A percentile compares a stretch with the other conserved stretches of the same genome.
phyloP scores from a whole-genome alignment of 2,797 vertebrate species.

The Sciaenops ocellatus region DNA sequence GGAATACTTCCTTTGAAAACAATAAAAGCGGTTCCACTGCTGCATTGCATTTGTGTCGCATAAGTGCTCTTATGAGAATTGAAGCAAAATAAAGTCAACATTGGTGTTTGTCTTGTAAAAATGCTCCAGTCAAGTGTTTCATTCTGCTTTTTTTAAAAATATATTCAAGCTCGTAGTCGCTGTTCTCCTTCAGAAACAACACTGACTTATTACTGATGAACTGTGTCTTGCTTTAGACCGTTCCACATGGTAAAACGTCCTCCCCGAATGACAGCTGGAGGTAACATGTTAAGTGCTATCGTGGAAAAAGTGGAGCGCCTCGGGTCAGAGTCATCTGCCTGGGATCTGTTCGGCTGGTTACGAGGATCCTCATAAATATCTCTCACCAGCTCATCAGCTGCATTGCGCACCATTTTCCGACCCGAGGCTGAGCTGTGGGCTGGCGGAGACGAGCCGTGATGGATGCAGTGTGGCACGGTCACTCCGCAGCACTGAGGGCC shows the following conservation, averaged over 20 bases:
- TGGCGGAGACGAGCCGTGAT: constrained; percentile 81
- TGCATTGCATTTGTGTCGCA: constrained; percentile 23
- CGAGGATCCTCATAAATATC: constrained; percentile 87
- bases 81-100: not conserved
- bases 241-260: constrained; percentile 41
- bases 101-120: constrained; percentile 3
- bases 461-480: constrained; percentile 79
- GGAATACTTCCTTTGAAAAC: constrained; percentile 25
- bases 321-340: constrained; percentile 77
- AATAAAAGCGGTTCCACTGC: constrained; percentile 15
- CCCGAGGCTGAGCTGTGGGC: constrained; percentile 55
- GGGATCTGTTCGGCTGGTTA: constrained; percentile 78
- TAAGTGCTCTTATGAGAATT: not conserved
- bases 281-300: constrained; percentile 76
- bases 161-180: not conserved
- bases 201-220: constrained; percentile 47
- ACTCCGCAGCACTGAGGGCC: constrained; percentile 59
- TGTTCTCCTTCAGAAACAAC: constrained; percentile 8
- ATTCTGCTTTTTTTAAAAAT: not conserved
- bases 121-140: constrained; percentile 4
- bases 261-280: constrained; percentile 67
- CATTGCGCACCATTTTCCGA: constrained; percentile 54
- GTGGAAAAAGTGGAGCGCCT: constrained; percentile 52
- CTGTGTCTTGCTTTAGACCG: constrained; percentile 40
- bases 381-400: constrained; percentile 87